Conservation (phyloP, 2,113 vertebrate species). For the Octodon degus region DNA sequence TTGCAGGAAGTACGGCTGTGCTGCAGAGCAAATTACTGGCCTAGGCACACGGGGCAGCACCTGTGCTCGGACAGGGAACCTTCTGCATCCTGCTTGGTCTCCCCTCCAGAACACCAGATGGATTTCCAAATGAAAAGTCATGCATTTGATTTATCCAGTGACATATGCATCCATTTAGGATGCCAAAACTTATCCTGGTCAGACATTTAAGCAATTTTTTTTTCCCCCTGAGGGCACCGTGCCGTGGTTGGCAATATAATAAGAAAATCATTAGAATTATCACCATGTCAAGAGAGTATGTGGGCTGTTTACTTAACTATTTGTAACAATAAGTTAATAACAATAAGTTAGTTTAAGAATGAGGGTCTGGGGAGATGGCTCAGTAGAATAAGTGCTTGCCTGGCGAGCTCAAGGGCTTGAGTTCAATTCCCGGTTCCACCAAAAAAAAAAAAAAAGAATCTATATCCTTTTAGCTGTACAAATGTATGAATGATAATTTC, state of each 20-base stretch:
- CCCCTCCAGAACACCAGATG: slow-evolving; percentile 16
- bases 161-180: slow-evolving; percentile 47
- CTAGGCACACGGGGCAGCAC: not conserved
- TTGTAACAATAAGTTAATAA: not conserved
- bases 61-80: not conserved
- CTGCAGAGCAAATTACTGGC: not conserved
- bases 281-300: not conserved
- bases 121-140: slow-evolving; percentile 54
- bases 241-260: not conserved
- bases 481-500: not conserved
- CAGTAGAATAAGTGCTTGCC: too few relatives aligned
- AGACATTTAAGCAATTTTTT: not conserved
- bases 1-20: not conserved
- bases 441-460: not conserved
- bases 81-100: not conserved
- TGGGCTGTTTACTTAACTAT: not conserved
- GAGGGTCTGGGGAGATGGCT: too few relatives aligned
- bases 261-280: slow-evolving; percentile 40
- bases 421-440: too few relatives aligned
- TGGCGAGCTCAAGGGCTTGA: too few relatives aligned
- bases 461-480: not conserved
- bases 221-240: not conserved
- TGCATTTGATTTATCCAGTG: slow-evolving; percentile 37
- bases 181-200: slow-evolving; percentile 29
- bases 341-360: not conserved